Evolutionary conservation across 1,140 invertebrate species (phyloP).

Genomic region (Phocides pigmalion): DNA sequence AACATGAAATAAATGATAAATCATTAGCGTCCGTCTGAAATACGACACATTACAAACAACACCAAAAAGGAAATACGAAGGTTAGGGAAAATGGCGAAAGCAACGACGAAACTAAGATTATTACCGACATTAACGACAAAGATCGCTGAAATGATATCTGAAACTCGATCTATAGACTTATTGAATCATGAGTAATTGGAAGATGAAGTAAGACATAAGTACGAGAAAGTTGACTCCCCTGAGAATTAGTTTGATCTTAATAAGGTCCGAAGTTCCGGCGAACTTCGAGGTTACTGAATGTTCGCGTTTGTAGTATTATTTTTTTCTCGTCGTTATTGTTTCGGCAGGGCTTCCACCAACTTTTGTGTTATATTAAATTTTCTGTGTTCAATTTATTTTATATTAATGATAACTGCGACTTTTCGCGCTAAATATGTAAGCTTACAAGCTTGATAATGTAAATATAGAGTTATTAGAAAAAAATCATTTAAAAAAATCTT

Average conservation of each 20-base stretch:
- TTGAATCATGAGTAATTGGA: conserved; percentile 48
- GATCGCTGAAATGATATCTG: conserved; percentile 31
- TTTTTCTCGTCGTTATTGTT: conserved; percentile 16
- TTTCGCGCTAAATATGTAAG: no score
- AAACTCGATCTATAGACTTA: conserved; percentile 41
- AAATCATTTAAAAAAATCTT: no score
- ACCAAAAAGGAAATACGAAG: conserved; percentile 4
- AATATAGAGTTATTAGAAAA: no score
- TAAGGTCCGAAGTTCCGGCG: conserved; percentile 37
- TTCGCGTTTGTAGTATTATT: conserved; percentile 21
- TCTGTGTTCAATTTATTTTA: no score
- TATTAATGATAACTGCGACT: no score
- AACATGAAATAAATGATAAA: not conserved
- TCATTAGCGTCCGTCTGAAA: not conserved
- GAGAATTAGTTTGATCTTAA: conserved; percentile 41
- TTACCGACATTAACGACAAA: conserved; percentile 22
- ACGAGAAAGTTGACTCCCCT: conserved; percentile 42
- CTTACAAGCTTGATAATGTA: no score
- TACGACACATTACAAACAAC: not conserved
- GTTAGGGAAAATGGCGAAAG: not conserved
- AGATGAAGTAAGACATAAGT: conserved; percentile 44
- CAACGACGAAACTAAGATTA: conserved; percentile 28
- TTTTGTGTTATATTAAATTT: conserved; percentile 15
- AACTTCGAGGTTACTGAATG: conserved; percentile 35
- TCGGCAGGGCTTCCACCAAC: not conserved